A percentile compares a stretch with the other conserved stretches of the same genome.
Conservation (phyloP, 2,888 invertebrate species). For the Nemoura dubitans region DNA sequence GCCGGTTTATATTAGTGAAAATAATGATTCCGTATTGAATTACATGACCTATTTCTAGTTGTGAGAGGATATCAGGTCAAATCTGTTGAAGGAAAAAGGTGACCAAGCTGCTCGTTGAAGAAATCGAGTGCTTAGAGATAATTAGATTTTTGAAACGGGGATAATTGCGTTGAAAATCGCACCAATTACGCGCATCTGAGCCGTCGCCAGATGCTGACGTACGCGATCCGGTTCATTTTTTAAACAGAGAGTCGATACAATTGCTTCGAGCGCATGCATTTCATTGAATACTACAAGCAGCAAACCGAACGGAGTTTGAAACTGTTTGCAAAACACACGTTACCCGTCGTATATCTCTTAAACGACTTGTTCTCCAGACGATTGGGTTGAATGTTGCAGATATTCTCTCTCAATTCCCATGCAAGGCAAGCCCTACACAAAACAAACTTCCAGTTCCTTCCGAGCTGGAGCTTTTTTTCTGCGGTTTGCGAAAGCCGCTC, state of each 20-base stretch:
- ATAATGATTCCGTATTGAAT: not conserved
- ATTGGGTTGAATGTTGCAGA: constrained; percentile 38
- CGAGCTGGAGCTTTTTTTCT: constrained; percentile 25
- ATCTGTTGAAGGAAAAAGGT: not conserved
- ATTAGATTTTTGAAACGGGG: not conserved
- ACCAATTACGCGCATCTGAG: not conserved
- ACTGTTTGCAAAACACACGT: constrained; percentile 37
- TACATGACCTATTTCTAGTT: not conserved
- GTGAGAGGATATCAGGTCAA: not conserved
- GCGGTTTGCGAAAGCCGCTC: constrained; percentile 19
- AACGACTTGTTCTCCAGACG: constrained; percentile 37
- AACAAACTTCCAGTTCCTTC: constrained; percentile 34
- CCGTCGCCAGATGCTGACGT: not conserved
- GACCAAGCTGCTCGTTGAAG: not conserved
- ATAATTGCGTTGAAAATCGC: not conserved
- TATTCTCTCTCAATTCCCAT: constrained; percentile 27
- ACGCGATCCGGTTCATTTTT: not conserved
- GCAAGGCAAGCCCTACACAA: constrained; percentile 31
- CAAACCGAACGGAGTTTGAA: constrained; percentile 24
- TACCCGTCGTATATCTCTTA: constrained; percentile 30
- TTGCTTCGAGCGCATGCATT: constrained; percentile 9
- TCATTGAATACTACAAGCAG: constrained; percentile 33
- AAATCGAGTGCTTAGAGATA: not conserved
- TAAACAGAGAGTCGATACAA: constrained; percentile 9
- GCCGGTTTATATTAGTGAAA: not conserved